A percentile compares a stretch with the other conserved stretches of the same genome.
Conservation (phyloP, 2,888 invertebrate genomes). For the Drosophila affinis region DNA sequence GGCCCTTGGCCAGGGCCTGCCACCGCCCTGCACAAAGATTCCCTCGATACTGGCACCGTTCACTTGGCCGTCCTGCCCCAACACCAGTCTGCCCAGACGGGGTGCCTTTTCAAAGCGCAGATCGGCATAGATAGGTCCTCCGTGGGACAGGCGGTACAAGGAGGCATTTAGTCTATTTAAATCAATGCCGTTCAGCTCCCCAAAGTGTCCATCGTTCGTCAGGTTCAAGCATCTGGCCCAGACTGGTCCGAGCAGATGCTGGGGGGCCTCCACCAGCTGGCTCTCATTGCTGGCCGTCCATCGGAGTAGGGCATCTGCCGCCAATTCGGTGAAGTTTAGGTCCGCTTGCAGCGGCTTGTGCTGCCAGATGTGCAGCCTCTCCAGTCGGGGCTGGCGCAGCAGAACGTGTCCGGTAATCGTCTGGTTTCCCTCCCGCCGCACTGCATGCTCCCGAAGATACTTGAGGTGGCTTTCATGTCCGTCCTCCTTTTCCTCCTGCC, state of each 20-base stretch:
- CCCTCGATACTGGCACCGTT: conserved; percentile 52
- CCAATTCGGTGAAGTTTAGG: conserved; percentile 72
- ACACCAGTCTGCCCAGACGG: conserved; percentile 48
- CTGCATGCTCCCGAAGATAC: conserved; percentile 76
- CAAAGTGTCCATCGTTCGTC: conserved; percentile 36
- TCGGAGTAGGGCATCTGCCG: conserved; percentile 69
- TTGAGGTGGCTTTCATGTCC: conserved; percentile 41
- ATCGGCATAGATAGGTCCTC: conserved; percentile 55
- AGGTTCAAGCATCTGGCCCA: conserved; percentile 34
- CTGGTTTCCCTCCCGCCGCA: conserved; percentile 65
- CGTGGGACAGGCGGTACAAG: conserved; percentile 73
- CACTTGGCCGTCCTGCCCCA: conserved; percentile 53
- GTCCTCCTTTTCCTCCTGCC: conserved; percentile 41
- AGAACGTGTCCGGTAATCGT: conserved; percentile 74
- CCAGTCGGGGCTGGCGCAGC: conserved; percentile 59
- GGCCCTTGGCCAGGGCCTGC: conserved; percentile 56
- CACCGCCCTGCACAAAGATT: conserved; percentile 57
- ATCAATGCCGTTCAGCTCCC: conserved; percentile 69
- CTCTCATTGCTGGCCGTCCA: conserved; percentile 17
- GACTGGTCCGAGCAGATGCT: conserved; percentile 53
- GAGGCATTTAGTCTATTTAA: conserved; percentile 74
- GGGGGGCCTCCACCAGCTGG: conserved; percentile 62
- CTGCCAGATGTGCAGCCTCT: conserved; percentile 53
- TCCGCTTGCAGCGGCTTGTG: conserved; percentile 45
- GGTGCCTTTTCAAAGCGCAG: conserved; percentile 64